A percentile compares a stretch with the other conserved stretches of the same genome.
Evolutionary conservation across 64 coral and sea anemone genomes (phyloP).

Genomic region (Stylophora pistillata): DNA sequence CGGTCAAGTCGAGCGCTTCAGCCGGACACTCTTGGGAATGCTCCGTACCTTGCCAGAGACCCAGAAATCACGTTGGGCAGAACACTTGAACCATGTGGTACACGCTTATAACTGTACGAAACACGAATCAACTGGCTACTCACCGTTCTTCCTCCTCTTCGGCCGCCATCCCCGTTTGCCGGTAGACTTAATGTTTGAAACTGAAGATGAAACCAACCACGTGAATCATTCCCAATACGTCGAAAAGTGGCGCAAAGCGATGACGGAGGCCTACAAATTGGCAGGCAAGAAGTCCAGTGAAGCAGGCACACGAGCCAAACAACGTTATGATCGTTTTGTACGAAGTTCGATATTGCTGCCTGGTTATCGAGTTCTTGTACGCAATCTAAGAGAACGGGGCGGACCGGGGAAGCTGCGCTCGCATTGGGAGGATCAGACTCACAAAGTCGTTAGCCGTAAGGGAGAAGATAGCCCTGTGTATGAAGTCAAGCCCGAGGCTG

Average conservation of each 20-base stretch:
- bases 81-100: conserved; percentile 48
- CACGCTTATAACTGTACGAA: conserved; percentile 54
- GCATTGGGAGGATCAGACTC: too few relatives aligned
- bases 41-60: conserved; percentile 40
- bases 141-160: conserved; percentile 8
- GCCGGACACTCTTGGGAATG: conserved; percentile 9
- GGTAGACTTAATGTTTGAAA: conserved; percentile 50
- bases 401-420: conserved; percentile 52
- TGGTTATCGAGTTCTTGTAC: conserved; percentile 41
- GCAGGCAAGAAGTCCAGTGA: conserved; percentile 11
- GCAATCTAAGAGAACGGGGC: conserved; percentile 43
- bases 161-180: conserved; percentile 15
- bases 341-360: conserved; percentile 35
- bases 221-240: too few relatives aligned
- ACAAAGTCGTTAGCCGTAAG: too few relatives aligned
- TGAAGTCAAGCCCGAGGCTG: too few relatives aligned
- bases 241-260: conserved; percentile 6
- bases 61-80: conserved; percentile 60
- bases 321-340: conserved; percentile 22
- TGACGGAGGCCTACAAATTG: conserved; percentile 24
- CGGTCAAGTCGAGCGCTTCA: conserved; percentile 5
- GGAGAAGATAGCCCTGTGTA: too few relatives aligned
- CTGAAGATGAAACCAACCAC: not conserved
- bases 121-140: conserved; percentile 36
- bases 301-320: conserved; percentile 23